Evolutionary conservation across 2,797 vertebrate genomes (phyloP), one percentile per base, ranked within the genome.

Genomic region (Australoheros facetus): DNA sequence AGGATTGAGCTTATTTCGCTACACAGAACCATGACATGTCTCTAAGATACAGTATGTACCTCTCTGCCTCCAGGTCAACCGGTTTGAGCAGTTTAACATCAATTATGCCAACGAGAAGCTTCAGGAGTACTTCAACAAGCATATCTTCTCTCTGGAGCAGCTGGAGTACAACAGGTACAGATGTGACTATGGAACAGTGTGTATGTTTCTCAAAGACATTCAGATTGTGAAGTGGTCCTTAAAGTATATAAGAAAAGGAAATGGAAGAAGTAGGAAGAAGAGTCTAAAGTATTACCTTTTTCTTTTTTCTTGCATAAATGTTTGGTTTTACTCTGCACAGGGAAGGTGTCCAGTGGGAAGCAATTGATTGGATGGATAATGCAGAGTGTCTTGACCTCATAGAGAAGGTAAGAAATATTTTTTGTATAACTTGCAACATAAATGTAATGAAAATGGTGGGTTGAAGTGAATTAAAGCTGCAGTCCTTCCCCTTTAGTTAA

Each of bases 321-420:
- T 81, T 54, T 69, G 71, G 1, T 5, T 83, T 66, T 56, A 1
- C 16, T 74, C 19, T 82, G 7, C 56, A 64, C 90, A 98, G 97
- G 90, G 97, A 97, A 90, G 97, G 97, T 26, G 96, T 97, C 84
- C 95, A 94, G 89, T 98, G 97, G 97, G 96, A 97, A 72, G 97
- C 96, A 28, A 98, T 98, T 76, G 97, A 97, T 93, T 98, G 97
- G 97, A 97, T 98, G 97, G 97, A 98, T 91, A 98, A 98, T 8
- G 97, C 97, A 37, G 97, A 98, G 81, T 98, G 97, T 87, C 93
- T 98, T 73, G 97, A 98, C 89, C 96, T 98, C 14, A 97, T 98
- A 37, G 97, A 98, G 89, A 98, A 98, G 95, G 97, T 97, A 80
- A 88, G 54, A 80, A 9, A 21, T 19, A 7, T 14, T 48, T 45